Evolutionary conservation across 1,140 invertebrate species (phyloP), one percentile per base, ranked within the genome.

Genomic region (Dinoponera quadriceps): DNA sequence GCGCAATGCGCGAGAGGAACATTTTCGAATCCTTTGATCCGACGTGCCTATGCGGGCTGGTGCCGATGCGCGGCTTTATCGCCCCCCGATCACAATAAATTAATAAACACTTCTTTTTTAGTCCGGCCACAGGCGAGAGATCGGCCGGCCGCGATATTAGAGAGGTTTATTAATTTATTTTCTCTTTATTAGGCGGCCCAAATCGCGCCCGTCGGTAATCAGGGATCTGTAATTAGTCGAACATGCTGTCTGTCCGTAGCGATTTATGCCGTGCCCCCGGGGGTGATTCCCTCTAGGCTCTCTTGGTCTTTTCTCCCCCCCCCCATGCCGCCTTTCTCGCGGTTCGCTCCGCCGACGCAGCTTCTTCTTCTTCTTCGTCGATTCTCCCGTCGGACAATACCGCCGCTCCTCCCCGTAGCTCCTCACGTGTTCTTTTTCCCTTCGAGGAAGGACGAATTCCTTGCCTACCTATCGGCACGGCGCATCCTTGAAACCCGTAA

Each of bases 171-270:
- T 93, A 93, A 93, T 94, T 93, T 92, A 90, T 92, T 93, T 92
- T 91, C 92, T 90, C 88, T 91, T 91, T 92, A 92, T 92, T 91
- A 92, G 89, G 38, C 85, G 83, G 66, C 60, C 84, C 78, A 33
- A 80, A 85, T 90, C 89, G 91, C 89, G 89, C 90, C 87, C 91
- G 91, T 90, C 90, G 92, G 92, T 93, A 93, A 93, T 92, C 90
- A 91, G 87, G 90, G 87, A 93, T 91, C 91, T 93, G 93, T 92
- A 94, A 94, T 93, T 93, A 93, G 91, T 90, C 85, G 92, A 91
- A 93, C 91, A 93, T 91, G 91, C 89, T 91, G 92, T 92, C 90
- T 92, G 90, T 93, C 90, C 90, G 74, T 90, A 86, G 89, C 90
- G 91, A 93, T 93, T 93, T 93, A 92, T 92, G 84, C 90, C 73